Conservation (phyloP, 2,888 invertebrate genomes). For the Drosophila bunnanda region DNA sequence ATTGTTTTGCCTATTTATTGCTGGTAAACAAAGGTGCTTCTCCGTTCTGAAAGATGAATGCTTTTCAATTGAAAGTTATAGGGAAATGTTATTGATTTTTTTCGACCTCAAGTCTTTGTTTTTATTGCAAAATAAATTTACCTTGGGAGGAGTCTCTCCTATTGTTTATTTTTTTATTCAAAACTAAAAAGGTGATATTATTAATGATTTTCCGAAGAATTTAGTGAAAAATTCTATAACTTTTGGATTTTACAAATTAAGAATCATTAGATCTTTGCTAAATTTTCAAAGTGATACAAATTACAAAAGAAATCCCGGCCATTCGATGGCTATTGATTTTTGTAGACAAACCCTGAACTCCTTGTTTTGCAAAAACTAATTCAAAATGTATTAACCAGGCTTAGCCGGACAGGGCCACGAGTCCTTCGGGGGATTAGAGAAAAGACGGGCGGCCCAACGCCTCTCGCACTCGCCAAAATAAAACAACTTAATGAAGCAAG, state of each 20-base stretch:
- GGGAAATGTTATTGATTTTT: neutral
- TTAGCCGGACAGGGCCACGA: constrained; percentile 33
- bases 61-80: neutral
- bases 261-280: neutral
- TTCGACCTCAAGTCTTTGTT: neutral
- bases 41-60: constrained; percentile 1
- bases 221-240: neutral
- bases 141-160: too few relatives aligned
- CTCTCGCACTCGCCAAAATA: constrained; percentile 47
- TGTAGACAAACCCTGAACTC: neutral
- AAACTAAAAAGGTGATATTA: neutral
- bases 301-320: neutral
- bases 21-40: constrained; percentile 6
- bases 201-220: neutral
- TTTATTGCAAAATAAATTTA: neutral
- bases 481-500: constrained; percentile 76
- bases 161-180: neutral
- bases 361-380: constrained; percentile 38
- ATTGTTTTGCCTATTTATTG: constrained; percentile 7
- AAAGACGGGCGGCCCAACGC: constrained; percentile 42
- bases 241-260: too few relatives aligned
- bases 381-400: constrained; percentile 62
- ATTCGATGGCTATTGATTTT: constrained; percentile 21
- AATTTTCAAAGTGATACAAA: neutral
- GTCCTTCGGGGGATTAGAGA: constrained; percentile 26